Evolutionary conservation across 2,888 invertebrate genomes (phyloP), one percentile per base, ranked within the genome.

Genomic region (Xanthia icteritia): DNA sequence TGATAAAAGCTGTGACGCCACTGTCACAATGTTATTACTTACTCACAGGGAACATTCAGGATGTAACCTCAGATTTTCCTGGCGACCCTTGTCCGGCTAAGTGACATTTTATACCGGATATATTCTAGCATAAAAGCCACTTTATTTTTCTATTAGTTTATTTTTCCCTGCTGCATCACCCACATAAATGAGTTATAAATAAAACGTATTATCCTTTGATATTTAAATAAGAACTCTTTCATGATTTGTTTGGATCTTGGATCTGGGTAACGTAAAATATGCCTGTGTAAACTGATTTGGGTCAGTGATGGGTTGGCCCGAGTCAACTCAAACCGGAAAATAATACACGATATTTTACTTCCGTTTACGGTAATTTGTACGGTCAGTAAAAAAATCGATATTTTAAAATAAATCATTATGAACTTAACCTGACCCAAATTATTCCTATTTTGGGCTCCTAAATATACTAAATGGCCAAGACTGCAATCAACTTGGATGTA

Each of bases 31-130:
- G 1, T 70, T 36, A 45, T 60, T 54, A 51, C 11, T 36, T n/a
- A 58, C 61, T 39, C 51, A 48, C 48, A 58, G n/a, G 48, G 56
- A 58, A 36, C 11, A 36, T 63, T 67, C 27, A 27, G 54, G 48
- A 68, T 27, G 17, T 58, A 11, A 56, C 63, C 68, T 60, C 58
- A 39, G 58, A 68, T 27, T 48, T 61, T 56, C 39, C 15, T 63
- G 51, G 15, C 11, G 51, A 81, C 81, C 75, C 65, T 81, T 54
- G n/a, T 80, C 68, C 15, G 6, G 65, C 36, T 8, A 60, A 31
- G 45, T 56, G 75, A 69, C 81, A 48, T 54, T 65, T 60, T 60
- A 45, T 42, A n/a, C 36, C 58, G 13, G 23, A 65, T 17, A 63
- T 23, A 51, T 2, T 27, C 17, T 6, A 36, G 23, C 13, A 54